Base-by-base conservation (phyloP, 2,888 invertebrate species). In the Hyposoter dolosus region DNA sequence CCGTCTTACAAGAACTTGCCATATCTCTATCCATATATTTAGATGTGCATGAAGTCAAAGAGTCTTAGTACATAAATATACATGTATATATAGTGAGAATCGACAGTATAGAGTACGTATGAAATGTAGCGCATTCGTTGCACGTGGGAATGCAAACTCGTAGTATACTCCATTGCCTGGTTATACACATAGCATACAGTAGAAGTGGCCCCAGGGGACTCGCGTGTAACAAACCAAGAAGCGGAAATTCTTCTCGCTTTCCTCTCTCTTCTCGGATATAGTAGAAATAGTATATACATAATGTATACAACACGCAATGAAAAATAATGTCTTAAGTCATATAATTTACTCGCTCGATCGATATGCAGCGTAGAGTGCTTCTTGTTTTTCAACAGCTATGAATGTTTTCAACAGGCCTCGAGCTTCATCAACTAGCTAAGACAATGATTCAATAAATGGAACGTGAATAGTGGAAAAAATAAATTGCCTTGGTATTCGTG, bases 151-250 rank as follows among this genome's bases (percentile, higher is more conserved):
- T 86, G 86, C 86, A 78, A 82, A 86, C 83, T 78, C 68, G 74
- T 32, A 74, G 86, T 82, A 69, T 78, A 78, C 77, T 81, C 40
- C 63, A 43, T 69, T 53, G 65, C 32, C 63, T 66, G 32, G 45
- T 50, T 68, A 56, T 75, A 81, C 50, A 43, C 56, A 66, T 56
- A 56, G 66, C 40, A 53, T 78, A 75, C 19, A 71, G 45, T 81
- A 17, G 83, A 83, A 86, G 83, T 83, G 83, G 81, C 78, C 86
- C 82, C 83, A 56, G 50, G 86, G 47, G 83, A 86, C 81, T 86
- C 81, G 86, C 86, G 83, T 86, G 86, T 82, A 86, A 86, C 83
- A 83, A 86, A 81, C 86, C 83, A 82, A 83, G 86, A 78, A 83
- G 81, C 83, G 81, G 77, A 86, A 83, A 82, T 86, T 86, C 83